A percentile compares a stretch with the other conserved stretches of the same genome.
Evolutionary conservation across 2,113 vertebrate genomes (phyloP).

Genomic region (Poecilia latipinna): DNA sequence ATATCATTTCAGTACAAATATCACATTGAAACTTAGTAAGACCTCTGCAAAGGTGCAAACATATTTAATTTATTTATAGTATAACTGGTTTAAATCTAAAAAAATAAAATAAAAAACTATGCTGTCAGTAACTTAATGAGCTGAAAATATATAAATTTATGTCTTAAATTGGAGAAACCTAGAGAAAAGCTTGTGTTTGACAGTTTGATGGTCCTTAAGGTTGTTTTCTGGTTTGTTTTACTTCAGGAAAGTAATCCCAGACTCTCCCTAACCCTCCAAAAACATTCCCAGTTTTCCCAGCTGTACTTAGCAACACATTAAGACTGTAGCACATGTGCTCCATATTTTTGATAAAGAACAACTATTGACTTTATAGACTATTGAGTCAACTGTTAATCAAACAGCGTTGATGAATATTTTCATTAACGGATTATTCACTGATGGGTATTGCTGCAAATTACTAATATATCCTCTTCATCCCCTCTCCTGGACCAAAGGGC

Average conservation of each 20-base stretch:
- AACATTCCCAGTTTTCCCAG: not conserved
- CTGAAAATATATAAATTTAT: not conserved
- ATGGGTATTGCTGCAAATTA: conserved; percentile 56
- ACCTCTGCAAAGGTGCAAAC: not conserved
- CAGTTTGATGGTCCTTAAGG: not conserved
- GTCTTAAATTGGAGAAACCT: not conserved
- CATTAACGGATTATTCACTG: conserved; percentile 53
- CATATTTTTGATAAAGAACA: conserved; percentile 24
- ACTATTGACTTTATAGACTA: conserved; percentile 32
- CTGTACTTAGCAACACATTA: not conserved
- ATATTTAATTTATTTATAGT: not conserved
- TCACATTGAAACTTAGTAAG: not conserved
- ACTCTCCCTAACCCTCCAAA: not conserved
- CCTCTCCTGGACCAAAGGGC: conserved; percentile 36
- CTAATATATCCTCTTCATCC: conserved; percentile 59
- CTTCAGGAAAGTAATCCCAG: not conserved
- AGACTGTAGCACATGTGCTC: not conserved
- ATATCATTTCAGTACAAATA: not conserved
- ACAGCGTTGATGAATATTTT: conserved; percentile 55
- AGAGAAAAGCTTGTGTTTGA: not conserved
- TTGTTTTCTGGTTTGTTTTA: not conserved
- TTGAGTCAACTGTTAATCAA: conserved; percentile 51
- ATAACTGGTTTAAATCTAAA: not conserved
- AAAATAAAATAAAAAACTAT: not conserved
- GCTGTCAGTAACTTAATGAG: not conserved